Evolutionary conservation across 2,888 invertebrate genomes (phyloP), one percentile per base, ranked within the genome.

Genomic region (Drosophila yooni): DNA sequence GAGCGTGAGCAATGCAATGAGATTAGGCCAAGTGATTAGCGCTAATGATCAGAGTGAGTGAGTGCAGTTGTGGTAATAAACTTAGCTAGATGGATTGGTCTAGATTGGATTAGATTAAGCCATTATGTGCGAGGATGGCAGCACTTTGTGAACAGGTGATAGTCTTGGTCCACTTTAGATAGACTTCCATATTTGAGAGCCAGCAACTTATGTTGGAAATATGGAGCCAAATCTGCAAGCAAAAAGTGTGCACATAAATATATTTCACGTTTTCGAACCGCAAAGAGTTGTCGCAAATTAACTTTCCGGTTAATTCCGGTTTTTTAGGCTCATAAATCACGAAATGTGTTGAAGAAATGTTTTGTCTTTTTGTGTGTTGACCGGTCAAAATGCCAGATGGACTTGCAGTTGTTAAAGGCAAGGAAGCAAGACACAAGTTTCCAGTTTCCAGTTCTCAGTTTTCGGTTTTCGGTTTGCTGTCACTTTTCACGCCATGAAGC

Each of bases 281-380:
- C 51, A 73, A 71, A 56, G 65, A 60, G 64, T 71, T 62, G 48
- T 56, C 54, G 56, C 65, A 66, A 61, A 67, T 52, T 52, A 54
- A 50, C 54, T 57, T 51, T 65, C 46, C 46, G 46, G 46, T 63
- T 59, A 50, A 50, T 80, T 82, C 88, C 74, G 83, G 88, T 85
- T 89, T 83, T 89, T 79, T 76, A 38, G 59, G 54, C 57, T 53
- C 86, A 79, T 88, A 88, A 89, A 88, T 88, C 88, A 70, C 73
- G 67, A 82, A 83, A 83, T 74, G 66, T 81, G 74, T 69, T 54
- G 51, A 66, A 69, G 67, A 57, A 67, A 54, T 64, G 59, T 66
- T 64, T 62, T 75, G 76, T 60, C 69, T 56, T 57, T 69, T 62
- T 46, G 21, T 63, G 46, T 57, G 33, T 68, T 48, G 66, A 70